Evolutionary conservation across 2,888 invertebrate genomes (phyloP).

Genomic region (Netelia inedita): DNA sequence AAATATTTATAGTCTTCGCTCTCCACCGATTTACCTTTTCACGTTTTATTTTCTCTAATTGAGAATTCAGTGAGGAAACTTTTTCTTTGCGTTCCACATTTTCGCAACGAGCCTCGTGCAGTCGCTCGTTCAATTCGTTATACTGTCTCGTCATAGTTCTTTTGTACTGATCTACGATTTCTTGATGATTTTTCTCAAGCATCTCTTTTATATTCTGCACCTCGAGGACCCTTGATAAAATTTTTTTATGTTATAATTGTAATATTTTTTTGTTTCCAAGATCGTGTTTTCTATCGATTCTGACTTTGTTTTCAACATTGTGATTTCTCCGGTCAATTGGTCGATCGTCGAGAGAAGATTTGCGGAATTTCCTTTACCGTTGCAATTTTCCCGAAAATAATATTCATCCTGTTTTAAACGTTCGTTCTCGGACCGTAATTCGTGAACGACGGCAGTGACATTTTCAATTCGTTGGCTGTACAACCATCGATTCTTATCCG

Average conservation of each 20-base stretch:
- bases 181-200: constrained; percentile 73
- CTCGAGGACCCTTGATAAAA: constrained; percentile 72
- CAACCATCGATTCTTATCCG: constrained; percentile 58
- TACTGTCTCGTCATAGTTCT: constrained; percentile 71
- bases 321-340: constrained; percentile 58
- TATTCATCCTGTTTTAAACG: constrained; percentile 68
- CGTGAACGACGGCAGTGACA: constrained; percentile 68
- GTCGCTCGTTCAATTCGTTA: constrained; percentile 71
- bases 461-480: constrained; percentile 70
- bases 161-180: constrained; percentile 74
- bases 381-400: constrained; percentile 52
- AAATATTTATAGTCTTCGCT: neutral
- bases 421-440: constrained; percentile 74
- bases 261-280: neutral
- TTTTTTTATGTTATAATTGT: neutral
- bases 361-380: constrained; percentile 51
- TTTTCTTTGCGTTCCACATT: constrained; percentile 72
- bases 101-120: constrained; percentile 71
- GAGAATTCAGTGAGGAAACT: constrained; percentile 70
- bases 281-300: neutral
- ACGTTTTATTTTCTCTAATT: constrained; percentile 74
- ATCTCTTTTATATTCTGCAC: constrained; percentile 72
- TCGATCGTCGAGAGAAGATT: constrained; percentile 49
- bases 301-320: constrained; percentile 59
- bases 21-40: constrained; percentile 73